phyloP scores from a whole-genome alignment of 2,888 invertebrate species.

The Chalcosyrphus nemorum region DNA sequence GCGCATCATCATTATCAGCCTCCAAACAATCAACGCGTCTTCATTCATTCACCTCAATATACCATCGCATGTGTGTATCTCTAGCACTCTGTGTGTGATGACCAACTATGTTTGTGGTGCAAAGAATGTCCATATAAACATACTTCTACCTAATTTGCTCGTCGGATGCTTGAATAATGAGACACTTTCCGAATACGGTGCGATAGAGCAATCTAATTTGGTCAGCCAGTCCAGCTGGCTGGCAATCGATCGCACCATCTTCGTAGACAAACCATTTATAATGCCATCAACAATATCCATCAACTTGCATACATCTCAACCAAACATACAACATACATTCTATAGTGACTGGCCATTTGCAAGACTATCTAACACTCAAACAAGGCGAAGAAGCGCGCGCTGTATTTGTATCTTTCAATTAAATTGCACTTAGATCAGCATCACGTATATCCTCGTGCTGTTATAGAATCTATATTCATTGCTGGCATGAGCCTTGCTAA shows the following conservation, averaged over 20 bases:
- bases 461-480: constrained; percentile 16
- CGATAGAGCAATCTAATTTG: constrained; percentile 71
- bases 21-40: constrained; percentile 65
- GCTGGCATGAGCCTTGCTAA: constrained; percentile 49
- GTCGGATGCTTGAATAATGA: constrained; percentile 73
- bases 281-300: constrained; percentile 72
- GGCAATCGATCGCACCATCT: constrained; percentile 71
- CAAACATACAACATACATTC: constrained; percentile 4
- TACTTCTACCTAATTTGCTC: constrained; percentile 72
- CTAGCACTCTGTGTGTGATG: no score
- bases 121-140: constrained; percentile 70
- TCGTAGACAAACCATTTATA: constrained; percentile 72
- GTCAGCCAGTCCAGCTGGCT: constrained; percentile 45
- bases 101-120: constrained; percentile 56
- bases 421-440: constrained; percentile 66
- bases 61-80: no score
- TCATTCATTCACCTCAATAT: constrained; percentile 39
- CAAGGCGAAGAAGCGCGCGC: constrained; percentile 56
- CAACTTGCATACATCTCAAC: constrained; percentile 31
- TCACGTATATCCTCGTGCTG: constrained; percentile 13
- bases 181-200: constrained; percentile 71
- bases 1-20: constrained; percentile 62
- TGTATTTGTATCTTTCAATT: constrained; percentile 67
- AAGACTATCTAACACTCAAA: constrained; percentile 59
- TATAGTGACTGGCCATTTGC: constrained; percentile 28